Base-by-base conservation (phyloP, 1,140 invertebrate species). In the Anastatus disparis region DNA sequence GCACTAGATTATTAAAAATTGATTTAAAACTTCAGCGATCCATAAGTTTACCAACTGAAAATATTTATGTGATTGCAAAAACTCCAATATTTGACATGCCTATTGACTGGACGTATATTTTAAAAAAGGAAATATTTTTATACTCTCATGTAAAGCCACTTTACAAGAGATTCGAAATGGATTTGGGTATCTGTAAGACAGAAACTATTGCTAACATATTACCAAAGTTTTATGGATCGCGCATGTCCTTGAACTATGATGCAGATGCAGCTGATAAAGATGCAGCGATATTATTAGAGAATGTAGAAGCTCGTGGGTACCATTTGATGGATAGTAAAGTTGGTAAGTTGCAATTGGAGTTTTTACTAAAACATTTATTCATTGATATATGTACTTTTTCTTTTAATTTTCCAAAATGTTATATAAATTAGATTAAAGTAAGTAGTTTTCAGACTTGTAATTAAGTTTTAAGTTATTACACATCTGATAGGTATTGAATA, bases 171-270 rank as follows among this genome's bases (percentile, higher is more conserved):
- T 31, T 56, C 29, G 53, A 56, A 56, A 8, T 29, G 26, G 9
- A 35, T 38, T 77, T 74, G 20, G 82, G 84, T 2, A 56, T 88
- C 0, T 72, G 75, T 31, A 72, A 82, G 24, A 58, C 81, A 35
- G 27, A 83, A 4, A 10, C 20, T 10, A 59, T 84, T 0, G 84
- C 84, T 7, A 78, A 88, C 40, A 79, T 79, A 38, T 58, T 87
- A 72, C 82, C 88, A 0, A 81, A 82, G 3, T 89, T 86, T 72
- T 89, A 85, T 72, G 87, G 88, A 0, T 87, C 84, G 1, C 78
- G 88, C 17, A 75, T 88, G 1, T 87, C 85, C 17, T 62, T 89
- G 0, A 69, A 82, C 10, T 10, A 4, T 4, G 4, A 6, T 6
- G 10, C 4, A 0, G 20, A 61, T 0, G 42, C 17, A 1, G 52